Percentiles rank a stretch among this genome's conserved stretches.
Conservation (phyloP, 1,140 invertebrate genomes). For the Hestina assimilis region DNA sequence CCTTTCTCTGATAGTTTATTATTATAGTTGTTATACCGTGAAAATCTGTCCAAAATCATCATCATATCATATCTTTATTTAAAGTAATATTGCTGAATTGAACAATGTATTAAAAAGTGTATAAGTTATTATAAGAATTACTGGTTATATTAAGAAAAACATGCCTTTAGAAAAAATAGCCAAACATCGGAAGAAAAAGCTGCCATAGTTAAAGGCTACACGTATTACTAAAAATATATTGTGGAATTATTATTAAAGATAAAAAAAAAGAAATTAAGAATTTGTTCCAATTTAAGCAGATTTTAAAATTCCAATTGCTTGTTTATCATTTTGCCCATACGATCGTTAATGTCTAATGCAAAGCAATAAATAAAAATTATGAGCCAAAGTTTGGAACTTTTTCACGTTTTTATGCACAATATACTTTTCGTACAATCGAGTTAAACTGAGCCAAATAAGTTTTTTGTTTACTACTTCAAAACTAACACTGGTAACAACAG, state of each 20-base stretch:
- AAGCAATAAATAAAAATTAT: not conserved
- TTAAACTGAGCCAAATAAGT: constrained; percentile 8
- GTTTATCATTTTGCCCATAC: not conserved
- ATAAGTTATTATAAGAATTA: too few species aligned
- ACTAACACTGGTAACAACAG: constrained; percentile 6
- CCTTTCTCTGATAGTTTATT: constrained; percentile 1
- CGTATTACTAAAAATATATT: not conserved
- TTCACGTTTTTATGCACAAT: not conserved
- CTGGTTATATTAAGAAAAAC: too few species aligned
- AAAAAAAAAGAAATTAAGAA: too few species aligned
- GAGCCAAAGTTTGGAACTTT: not conserved
- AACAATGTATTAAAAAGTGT: too few species aligned
- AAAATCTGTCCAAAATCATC: too few species aligned
- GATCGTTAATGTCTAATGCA: not conserved
- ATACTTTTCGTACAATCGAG: constrained; percentile 1
- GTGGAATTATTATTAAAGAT: not conserved
- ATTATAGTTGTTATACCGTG: not conserved
- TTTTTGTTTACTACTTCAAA: constrained; percentile 10
- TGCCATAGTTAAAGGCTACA: too few species aligned
- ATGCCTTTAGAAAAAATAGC: too few species aligned
- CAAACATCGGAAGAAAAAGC: too few species aligned
- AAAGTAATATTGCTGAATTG: too few species aligned
- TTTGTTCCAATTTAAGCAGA: too few species aligned
- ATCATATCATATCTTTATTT: too few species aligned
- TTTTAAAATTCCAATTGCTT: too few species aligned